Conservation (phyloP, 2,888 invertebrate species). For the Eilema griseolum region DNA sequence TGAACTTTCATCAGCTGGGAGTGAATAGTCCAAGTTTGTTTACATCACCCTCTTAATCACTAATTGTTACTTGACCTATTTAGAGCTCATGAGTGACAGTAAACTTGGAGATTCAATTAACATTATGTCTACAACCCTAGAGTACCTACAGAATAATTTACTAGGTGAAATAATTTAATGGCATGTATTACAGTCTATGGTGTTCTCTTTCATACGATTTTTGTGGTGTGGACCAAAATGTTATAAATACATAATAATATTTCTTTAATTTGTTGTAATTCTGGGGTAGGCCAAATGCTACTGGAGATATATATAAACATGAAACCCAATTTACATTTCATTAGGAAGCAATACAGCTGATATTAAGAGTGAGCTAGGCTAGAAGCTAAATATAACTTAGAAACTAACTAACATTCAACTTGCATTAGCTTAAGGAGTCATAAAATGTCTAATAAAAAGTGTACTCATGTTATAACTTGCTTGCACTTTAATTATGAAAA, state of each 20-base stretch:
- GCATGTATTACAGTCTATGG: not conserved
- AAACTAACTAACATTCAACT: not conserved
- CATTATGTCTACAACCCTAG: not conserved
- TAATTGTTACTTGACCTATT: conserved; percentile 20
- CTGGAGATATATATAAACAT: not conserved
- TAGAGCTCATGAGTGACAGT: conserved; percentile 11
- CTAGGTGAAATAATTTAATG: not conserved
- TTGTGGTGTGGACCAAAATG: not conserved
- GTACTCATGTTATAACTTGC: not conserved
- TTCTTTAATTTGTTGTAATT: not conserved
- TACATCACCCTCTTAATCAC: not conserved
- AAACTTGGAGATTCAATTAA: not conserved
- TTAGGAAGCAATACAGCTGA: no score
- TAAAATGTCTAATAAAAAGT: not conserved
- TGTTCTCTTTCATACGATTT: no score
- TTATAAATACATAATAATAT: not conserved
- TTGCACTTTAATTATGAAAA: conserved; percentile 1
- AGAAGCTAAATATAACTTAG: not conserved
- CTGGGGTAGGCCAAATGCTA: not conserved
- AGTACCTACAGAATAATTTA: not conserved
- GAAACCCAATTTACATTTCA: not conserved
- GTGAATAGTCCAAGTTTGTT: not conserved
- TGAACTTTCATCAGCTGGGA: conserved; percentile 8
- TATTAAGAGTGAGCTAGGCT: not conserved
- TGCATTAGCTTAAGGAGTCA: not conserved